Evolutionary conservation across 2,797 vertebrate genomes (phyloP), one percentile per base, ranked within the genome.

Genomic region (Xenopus petersii): DNA sequence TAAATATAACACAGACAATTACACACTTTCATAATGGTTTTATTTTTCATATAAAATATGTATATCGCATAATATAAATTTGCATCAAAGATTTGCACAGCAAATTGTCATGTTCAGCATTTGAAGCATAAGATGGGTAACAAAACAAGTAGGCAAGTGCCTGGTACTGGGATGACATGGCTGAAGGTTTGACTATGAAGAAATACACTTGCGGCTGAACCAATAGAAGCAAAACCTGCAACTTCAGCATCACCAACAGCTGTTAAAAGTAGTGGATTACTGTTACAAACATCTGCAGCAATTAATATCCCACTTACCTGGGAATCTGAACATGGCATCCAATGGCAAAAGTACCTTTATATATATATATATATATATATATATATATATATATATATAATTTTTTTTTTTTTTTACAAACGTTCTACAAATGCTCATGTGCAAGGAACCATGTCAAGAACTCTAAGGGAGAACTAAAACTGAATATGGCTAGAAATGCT

Each of bases 21-120:
- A 15, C 75, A 61, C 77, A 0, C 30, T 11, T 33, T 63, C 6
- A 60, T 60, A 24, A 15, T 48, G 12, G 49, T 51, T 54, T 68
- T 67, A 70, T 36, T 76, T 68, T 73, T 73, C 30, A 69, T 68
- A 73, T 64, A 60, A 11, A 63, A 68, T 48, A 56, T 63, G 67
- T 65, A 70, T 60, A 74, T 74, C 70, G 76, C 71, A 74, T 67
- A 75, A 80, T 79, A 71, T 75, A 75, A 80, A 80, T 60, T 71
- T 75, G 78, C 56, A 75, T 80, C 66, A 61, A 70, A 70, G 12
- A 63, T 73, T 74, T 70, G 71, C 76, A 74, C 71, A 79, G 76
- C 76, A 79, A 70, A 70, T 70, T 74, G 67, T 74, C 68, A 73
- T 42, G 64, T 63, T 70, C 66, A 54, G 64, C 71, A 78, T 78